Evolutionary conservation across 35 echinoderm and acorn worm genomes (phyloP).

Genomic region (Ptychodera flava): DNA sequence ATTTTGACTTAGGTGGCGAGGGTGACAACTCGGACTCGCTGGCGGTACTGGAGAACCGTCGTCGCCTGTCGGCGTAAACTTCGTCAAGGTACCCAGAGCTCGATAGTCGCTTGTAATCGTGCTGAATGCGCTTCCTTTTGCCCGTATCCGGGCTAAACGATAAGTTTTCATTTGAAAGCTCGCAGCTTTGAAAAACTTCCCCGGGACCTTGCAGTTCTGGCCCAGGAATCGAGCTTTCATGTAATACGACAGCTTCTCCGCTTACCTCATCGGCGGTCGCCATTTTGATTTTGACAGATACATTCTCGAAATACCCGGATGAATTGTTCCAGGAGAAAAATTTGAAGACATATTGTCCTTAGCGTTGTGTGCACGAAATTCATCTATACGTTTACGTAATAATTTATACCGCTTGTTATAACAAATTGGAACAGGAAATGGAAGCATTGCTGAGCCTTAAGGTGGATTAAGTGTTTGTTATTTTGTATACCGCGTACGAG

Average conservation of each 20-base stretch:
- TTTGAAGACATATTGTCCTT: too few relatives aligned
- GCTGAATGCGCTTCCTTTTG: constrained; percentile 78
- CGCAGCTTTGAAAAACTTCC: neutral
- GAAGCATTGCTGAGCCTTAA: too few relatives aligned
- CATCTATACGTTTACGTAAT: too few relatives aligned
- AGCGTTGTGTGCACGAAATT: too few relatives aligned
- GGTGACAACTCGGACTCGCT: constrained; percentile 90
- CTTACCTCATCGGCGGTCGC: neutral
- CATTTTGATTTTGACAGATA: neutral
- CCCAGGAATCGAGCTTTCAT: neutral
- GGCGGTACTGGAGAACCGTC: constrained; percentile 76
- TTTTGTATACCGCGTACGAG: too few relatives aligned
- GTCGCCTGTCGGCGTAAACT: constrained; percentile 76
- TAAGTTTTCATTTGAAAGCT: neutral
- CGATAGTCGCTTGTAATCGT: constrained; percentile 91
- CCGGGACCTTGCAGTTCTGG: neutral
- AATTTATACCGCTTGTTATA: too few relatives aligned
- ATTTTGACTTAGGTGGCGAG: constrained; percentile 19
- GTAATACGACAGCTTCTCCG: neutral
- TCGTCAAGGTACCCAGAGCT: constrained; percentile 95
- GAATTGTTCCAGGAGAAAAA: too few relatives aligned
- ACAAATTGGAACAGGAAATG: too few relatives aligned
- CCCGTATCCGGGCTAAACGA: constrained; percentile 30
- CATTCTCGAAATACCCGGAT: neutral
- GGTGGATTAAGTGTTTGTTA: too few relatives aligned